Conservation (phyloP, 1,140 invertebrate species). For the Bathynomus jamesi region DNA sequence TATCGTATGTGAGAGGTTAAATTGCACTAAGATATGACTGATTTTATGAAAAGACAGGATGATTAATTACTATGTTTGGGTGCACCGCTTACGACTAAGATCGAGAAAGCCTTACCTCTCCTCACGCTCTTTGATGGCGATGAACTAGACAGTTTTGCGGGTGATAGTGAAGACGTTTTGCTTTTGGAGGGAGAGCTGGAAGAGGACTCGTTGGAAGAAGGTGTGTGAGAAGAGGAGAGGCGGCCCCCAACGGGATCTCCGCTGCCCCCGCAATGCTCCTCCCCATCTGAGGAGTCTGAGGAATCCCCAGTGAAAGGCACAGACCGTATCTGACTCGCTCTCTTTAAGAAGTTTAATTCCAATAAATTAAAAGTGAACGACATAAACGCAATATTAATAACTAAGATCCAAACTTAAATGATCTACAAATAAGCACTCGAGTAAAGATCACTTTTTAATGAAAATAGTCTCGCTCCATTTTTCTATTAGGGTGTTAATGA, state of each 20-base stretch:
- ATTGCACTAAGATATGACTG: no score
- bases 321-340: slow-evolving; percentile 88
- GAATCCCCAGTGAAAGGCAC: slow-evolving; percentile 92
- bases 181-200: slow-evolving; percentile 36
- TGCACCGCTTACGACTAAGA: no score
- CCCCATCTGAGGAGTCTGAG: slow-evolving; percentile 88
- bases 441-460: no score
- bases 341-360: slow-evolving; percentile 53
- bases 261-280: slow-evolving; percentile 53
- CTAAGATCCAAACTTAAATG: no score
- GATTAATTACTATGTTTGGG: no score
- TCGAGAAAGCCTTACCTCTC: slow-evolving; percentile 53
- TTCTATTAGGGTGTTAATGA: no score
- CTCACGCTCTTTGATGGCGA: slow-evolving; percentile 70
- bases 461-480: no score
- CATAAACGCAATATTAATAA: no score
- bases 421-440: no score
- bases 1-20: no score
- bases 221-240: slow-evolving; percentile 39
- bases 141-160: slow-evolving; percentile 59
- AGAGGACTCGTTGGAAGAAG: slow-evolving; percentile 36
- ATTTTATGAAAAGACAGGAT: no score
- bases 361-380: no score
- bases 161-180: slow-evolving; percentile 30
- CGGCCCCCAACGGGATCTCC: slow-evolving; percentile 21